Evolutionary conservation across 2,113 vertebrate genomes (phyloP), one percentile per base, ranked within the genome.

Genomic region (Bos taurus): DNA sequence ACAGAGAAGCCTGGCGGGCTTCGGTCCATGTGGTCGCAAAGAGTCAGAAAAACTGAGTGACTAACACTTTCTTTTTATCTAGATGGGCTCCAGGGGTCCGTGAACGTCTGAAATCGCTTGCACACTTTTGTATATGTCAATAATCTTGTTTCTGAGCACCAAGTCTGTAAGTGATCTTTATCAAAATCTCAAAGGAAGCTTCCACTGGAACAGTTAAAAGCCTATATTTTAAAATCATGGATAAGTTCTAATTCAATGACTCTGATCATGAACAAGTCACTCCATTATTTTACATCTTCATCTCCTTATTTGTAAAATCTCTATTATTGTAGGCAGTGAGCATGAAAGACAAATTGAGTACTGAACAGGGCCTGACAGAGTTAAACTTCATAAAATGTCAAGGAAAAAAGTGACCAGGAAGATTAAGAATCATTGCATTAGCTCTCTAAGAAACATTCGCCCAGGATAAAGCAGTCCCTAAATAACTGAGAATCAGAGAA

Each of bases 121-220:
- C 23, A 30, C 2, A 46, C 82, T 92, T 57, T 25, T 17, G 26
- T 64, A 74, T 5, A 30, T 43, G 54, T 88, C 28, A 48, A 40
- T 78, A 82, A 89, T 85, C 54, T 94, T 43, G 77, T 91, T 67
- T 93, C 46, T 95, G 60, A 92, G 33, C 26, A 84, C 36, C 71
- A 83, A 25, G 30, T 50, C 5, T 19, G 17, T 46, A 40, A 62
- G 26, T 60, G 67, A 83, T 25, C 59, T 77, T 90, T 67, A 59
- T 67, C 28, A 90, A 86, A 94, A 92, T 94, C 30, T 92, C 91
- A 92, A 74, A 80, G 19, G 46, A 33, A 90, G 56, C 19, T 87
- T 91, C 26, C 26, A n/a, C 16, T 56, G 3, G 19, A 23, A 81
- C 14, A 26, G 62, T 90, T 87, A 36, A 84, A 92, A 87, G 21